Evolutionary conservation across 2,888 invertebrate genomes (phyloP).

Genomic region (Drosophila ezoana): DNA sequence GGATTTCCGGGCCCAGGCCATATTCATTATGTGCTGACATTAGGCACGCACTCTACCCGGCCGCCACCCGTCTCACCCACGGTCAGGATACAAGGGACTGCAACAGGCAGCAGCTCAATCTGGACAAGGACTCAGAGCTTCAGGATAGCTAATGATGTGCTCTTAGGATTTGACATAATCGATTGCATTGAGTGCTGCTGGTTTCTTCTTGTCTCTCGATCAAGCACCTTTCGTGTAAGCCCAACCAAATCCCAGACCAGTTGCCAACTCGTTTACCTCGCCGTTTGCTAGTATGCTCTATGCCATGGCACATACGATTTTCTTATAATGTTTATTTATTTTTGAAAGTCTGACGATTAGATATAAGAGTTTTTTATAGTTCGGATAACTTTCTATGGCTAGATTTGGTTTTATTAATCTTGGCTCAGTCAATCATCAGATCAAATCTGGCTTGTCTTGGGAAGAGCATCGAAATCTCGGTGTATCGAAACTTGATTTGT

Average conservation of each 20-base stretch:
- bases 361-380: not conserved
- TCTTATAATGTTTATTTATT: too few relatives aligned
- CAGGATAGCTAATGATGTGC: constrained; percentile 57
- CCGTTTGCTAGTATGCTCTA: constrained; percentile 20
- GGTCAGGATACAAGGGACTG: not conserved
- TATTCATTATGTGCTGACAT: constrained; percentile 65
- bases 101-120: constrained; percentile 14
- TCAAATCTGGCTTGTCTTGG: not conserved
- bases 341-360: not conserved
- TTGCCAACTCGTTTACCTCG: constrained; percentile 19
- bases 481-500: constrained; percentile 25
- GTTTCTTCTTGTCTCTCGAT: constrained; percentile 43
- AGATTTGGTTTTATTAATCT: too few relatives aligned
- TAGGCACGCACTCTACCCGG: constrained; percentile 44
- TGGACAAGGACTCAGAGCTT: constrained; percentile 17
- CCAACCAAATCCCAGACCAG: constrained; percentile 24
- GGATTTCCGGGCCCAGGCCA: constrained; percentile 46
- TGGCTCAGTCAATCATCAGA: not conserved
- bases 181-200: constrained; percentile 50
- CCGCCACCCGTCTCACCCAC: not conserved
- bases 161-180: constrained; percentile 64
- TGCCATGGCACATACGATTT: too few relatives aligned
- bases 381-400: too few relatives aligned
- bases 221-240: constrained; percentile 48
- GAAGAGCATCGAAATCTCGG: constrained; percentile 43